Evolutionary conservation across 1,140 invertebrate genomes (phyloP).

Genomic region (Andrena cerasifolii): DNA sequence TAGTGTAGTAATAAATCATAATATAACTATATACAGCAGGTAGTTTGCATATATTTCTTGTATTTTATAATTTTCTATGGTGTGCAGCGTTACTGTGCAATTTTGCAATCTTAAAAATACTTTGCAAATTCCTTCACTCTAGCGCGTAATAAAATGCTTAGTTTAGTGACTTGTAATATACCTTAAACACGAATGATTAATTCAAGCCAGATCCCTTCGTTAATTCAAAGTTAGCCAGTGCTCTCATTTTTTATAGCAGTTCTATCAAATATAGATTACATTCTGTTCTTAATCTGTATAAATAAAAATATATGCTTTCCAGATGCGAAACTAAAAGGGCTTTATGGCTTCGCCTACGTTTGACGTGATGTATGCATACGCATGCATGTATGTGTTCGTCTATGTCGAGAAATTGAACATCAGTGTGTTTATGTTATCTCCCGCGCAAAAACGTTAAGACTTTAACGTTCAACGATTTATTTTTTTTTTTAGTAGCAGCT

Average conservation of each 20-base stretch:
- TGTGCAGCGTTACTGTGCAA: neutral
- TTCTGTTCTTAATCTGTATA: neutral
- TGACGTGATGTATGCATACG: neutral
- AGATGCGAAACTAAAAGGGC: neutral
- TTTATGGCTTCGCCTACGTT: neutral
- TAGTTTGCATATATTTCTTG: no score
- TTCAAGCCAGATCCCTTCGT: neutral
- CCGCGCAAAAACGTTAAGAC: slow-evolving; percentile 63
- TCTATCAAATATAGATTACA: no score
- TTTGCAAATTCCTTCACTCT: no score
- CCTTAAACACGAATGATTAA: neutral
- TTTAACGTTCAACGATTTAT: slow-evolving; percentile 17
- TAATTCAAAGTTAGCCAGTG: no score
- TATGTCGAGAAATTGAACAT: slow-evolving; percentile 16
- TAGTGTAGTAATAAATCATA: no score
- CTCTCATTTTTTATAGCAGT: no score
- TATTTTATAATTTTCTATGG: neutral
- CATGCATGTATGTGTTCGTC: neutral
- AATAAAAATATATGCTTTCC: neutral
- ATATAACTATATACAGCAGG: no score
- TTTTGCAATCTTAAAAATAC: neutral
- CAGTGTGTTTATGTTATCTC: slow-evolving; percentile 60
- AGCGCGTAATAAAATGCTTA: neutral
- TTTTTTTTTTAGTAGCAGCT: slow-evolving; percentile 1
- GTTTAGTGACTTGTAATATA: neutral